Base-by-base conservation (phyloP, 2,113 vertebrate genomes). In the Anhinga rufa region DNA sequence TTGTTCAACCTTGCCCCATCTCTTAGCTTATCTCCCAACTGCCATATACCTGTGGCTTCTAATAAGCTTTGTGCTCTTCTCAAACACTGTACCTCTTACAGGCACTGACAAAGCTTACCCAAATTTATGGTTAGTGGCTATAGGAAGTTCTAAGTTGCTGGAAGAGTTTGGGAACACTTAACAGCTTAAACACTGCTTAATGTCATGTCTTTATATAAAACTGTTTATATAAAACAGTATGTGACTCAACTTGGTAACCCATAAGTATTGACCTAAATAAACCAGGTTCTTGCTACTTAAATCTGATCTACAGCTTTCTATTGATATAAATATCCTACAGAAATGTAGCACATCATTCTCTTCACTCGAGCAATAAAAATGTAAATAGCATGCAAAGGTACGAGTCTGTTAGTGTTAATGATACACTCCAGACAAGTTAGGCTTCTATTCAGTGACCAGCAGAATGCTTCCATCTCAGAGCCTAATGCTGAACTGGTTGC, bases 1-100 rank as follows among this genome's bases (percentile, higher is more conserved):
- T 97, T 91, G 94, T 92, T 94, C 93, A 95, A 19, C 93, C 94
- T 79, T 88, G 89, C 95, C 89, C 87, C 91, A 92, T 94, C 94
- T 91, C 91, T 71, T 21, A 4, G 46, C 95, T 96, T 97, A 95
- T 93, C 96, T 95, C 82, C 77, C 87, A 77, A 42, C 82, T 77
- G 81, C 81, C 19, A 2, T 66, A 4, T 92, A 95, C 93, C 89
- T 92, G 46, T 66, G 81, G 75, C 64, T 91, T 93, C 75, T 70
- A 75, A 66, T 60, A 77, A 85, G 49, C 68, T 10, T 48, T 2
- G 5, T 69, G 46, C 32, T 71, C 42, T 62, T 87, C 38, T 82
- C 36, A 44, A 60, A 62, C 29, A 8, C 14, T 24, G 13, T 49
- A 8, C 40, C 61, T 64, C 29, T 58, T 85, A 36, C 11, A 70